Conservation (phyloP, 2,113 vertebrate genomes). For the Amblyopsis rosae region DNA sequence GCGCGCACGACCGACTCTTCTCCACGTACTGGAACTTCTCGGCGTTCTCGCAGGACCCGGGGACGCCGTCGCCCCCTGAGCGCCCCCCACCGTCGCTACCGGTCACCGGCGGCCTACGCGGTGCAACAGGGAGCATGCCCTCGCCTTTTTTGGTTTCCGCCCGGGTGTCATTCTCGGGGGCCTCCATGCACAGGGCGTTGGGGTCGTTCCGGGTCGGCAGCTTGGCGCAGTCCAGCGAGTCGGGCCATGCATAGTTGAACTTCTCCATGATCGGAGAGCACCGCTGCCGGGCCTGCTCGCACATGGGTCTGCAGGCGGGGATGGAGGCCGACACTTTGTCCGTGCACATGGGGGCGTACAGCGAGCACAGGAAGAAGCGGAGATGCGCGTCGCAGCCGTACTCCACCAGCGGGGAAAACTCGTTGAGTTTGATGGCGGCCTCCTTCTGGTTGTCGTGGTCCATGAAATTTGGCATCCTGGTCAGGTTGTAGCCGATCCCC, state of each 20-base stretch:
- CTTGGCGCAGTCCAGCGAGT: conserved; percentile 89
- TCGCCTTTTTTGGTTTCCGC: conserved; percentile 82
- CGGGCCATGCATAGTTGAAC: conserved; percentile 96
- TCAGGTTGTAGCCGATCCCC: conserved; percentile 97
- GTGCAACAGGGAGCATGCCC: conserved; percentile 85
- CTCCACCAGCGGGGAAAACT: conserved; percentile 93
- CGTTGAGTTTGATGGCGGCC: conserved; percentile 89
- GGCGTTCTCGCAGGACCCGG: conserved; percentile 85
- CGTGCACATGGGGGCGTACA: conserved; percentile 97
- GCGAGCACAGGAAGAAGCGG: conserved; percentile 98
- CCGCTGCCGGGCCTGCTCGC: conserved; percentile 91
- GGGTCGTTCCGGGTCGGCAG: conserved; percentile 95
- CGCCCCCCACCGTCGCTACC: conserved; percentile 45
- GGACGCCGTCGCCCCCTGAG: conserved; percentile 49
- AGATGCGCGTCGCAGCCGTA: conserved; percentile 96
- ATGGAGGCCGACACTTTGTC: conserved; percentile 97
- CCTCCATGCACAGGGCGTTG: conserved; percentile 97
- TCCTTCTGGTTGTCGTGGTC: conserved; percentile 92
- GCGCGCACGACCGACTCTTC: conserved; percentile 90
- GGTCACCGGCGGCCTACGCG: conserved; percentile 77
- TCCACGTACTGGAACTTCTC: conserved; percentile 96
- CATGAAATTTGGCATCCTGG: conserved; percentile 97
- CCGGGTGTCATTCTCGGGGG: conserved; percentile 89
- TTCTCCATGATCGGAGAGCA: conserved; percentile 97
- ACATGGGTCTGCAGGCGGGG: conserved; percentile 97